Evolutionary conservation across 2,888 invertebrate species (phyloP).

Genomic region (Metacarcinus magister): DNA sequence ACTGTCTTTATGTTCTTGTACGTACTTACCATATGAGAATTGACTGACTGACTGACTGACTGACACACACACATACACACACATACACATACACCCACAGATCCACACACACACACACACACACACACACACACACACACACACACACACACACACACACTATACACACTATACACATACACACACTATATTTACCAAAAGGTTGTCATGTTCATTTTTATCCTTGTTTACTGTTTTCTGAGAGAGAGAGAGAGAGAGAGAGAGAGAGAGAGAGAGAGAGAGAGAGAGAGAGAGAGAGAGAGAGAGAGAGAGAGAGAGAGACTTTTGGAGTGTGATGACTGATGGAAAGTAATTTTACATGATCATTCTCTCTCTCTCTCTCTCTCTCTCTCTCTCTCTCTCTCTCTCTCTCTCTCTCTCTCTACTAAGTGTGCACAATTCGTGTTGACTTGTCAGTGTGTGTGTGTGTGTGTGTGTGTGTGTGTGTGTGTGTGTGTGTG

Average conservation of each 20-base stretch:
- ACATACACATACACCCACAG: background rate
- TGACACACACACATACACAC: background rate
- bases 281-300: conserved; percentile 7
- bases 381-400: conserved; percentile 48
- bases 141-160: too few relatives aligned
- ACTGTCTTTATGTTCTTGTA: background rate
- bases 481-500: conserved; percentile 20
- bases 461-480: too few relatives aligned
- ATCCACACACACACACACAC: background rate
- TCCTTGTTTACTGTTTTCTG: background rate
- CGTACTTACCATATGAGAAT: background rate
- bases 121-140: too few relatives aligned
- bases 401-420: conserved; percentile 48
- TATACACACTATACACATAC: too few relatives aligned
- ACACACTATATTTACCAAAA: too few relatives aligned
- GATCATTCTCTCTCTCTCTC: background rate
- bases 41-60: too few relatives aligned
- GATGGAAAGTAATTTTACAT: background rate
- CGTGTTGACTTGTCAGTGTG: too few relatives aligned
- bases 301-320: background rate
- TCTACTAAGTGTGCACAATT: background rate
- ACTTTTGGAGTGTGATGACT: background rate
- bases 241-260: too few relatives aligned
- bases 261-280: too few relatives aligned
- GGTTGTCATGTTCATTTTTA: background rate